A percentile compares a stretch with the other conserved stretches of the same genome.
phyloP scores from a whole-genome alignment of 2,888 invertebrate species.

The Strigamia maritima region DNA sequence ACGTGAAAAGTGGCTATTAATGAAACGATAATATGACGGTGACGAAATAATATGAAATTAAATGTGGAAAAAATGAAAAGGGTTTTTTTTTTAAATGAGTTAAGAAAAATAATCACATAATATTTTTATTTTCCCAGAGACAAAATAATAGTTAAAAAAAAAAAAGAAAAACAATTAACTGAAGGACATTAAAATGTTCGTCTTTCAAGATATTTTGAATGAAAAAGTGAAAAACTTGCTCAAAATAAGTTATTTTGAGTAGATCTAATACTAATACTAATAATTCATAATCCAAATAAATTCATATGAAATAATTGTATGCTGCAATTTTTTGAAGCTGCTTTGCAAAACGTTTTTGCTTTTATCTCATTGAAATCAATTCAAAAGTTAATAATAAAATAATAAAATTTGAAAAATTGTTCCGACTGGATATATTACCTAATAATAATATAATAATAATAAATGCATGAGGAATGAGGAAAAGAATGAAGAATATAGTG shows the following conservation, averaged over 20 bases:
- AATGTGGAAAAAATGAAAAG: neutral
- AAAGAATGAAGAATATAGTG: neutral
- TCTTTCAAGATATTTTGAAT: constrained; percentile 39
- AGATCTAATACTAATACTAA: constrained; percentile 26
- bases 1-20: constrained; percentile 14
- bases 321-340: constrained; percentile 16
- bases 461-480: neutral
- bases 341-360: constrained; percentile 7
- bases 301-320: neutral
- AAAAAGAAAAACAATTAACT: too few relatives aligned
- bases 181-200: constrained; percentile 35
- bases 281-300: constrained; percentile 12
- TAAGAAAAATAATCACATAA: constrained; percentile 19
- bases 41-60: constrained; percentile 21
- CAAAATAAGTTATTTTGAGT: constrained; percentile 39
- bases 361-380: neutral
- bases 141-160: constrained; percentile 13
- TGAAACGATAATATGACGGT: constrained; percentile 18
- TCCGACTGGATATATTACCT: too few relatives aligned
- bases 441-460: neutral
- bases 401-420: neutral
- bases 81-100: neutral
- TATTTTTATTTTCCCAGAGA: constrained; percentile 28
- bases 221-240: constrained; percentile 37
- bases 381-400: neutral